Conservation (phyloP, 2,888 invertebrate species). For the Rotaria magnacalcarata region DNA sequence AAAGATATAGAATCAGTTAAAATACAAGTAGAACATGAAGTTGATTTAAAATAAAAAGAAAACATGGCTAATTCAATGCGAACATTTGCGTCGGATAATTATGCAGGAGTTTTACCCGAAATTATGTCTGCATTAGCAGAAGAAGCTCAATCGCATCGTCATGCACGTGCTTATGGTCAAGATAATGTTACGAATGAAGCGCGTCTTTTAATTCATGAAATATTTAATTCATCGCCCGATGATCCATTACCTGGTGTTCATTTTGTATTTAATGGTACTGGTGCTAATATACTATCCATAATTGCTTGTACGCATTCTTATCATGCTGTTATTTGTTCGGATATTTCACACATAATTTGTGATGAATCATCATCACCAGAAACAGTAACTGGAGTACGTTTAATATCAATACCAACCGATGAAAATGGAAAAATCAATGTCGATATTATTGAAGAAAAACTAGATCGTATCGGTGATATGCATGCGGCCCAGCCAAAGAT, state of each 20-base stretch:
- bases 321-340: conserved; percentile 10
- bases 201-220: background rate
- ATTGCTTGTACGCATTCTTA: background rate
- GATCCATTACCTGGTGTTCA: background rate
- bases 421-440: background rate
- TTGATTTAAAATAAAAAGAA: background rate
- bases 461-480: background rate
- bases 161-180: conserved; percentile 24
- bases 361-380: conserved; percentile 26
- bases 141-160: background rate
- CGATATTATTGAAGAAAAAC: background rate
- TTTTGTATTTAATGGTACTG: conserved; percentile 26
- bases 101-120: conserved; percentile 27
- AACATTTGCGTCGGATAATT: conserved; percentile 6
- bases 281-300: conserved; percentile 1
- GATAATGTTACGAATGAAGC: background rate
- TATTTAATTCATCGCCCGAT: background rate
- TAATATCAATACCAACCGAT: background rate
- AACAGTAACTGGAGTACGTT: background rate
- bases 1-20: no score
- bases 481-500: conserved; percentile 13
- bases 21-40: no score
- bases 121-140: background rate
- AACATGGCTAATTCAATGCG: background rate
- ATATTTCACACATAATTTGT: conserved; percentile 17